Conservation (phyloP, 2,797 vertebrate genomes). For the Danio jaintianensis region DNA sequence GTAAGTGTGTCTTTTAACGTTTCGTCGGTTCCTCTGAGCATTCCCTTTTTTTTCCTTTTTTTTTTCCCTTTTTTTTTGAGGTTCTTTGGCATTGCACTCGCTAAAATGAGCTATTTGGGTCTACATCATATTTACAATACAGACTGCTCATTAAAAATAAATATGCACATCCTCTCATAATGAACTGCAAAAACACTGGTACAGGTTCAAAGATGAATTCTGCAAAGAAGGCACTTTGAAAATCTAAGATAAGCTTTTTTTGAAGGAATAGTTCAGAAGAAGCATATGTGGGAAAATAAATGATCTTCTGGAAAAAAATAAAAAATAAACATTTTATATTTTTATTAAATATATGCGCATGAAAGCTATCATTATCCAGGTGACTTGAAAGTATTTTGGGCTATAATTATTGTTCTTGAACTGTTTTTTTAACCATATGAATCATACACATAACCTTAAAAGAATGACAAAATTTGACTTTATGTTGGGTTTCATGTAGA, state of each 20-base stretch:
- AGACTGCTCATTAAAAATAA: slow-evolving; percentile 12
- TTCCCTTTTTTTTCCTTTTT: too few species aligned
- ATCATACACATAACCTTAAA: too few species aligned
- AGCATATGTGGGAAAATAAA: not conserved
- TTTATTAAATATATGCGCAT: too few species aligned
- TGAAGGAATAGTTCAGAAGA: not conserved
- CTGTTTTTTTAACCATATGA: too few species aligned
- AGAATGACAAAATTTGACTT: too few species aligned
- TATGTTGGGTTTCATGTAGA: too few species aligned
- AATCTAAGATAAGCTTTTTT: not conserved
- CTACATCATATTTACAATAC: not conserved
- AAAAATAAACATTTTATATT: too few species aligned
- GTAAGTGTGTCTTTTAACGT: not conserved
- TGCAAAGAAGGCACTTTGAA: not conserved
- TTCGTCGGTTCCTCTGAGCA: not conserved
- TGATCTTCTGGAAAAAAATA: too few species aligned
- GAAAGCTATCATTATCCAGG: too few species aligned
- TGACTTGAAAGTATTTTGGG: too few species aligned
- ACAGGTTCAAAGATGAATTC: not conserved
- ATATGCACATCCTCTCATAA: not conserved
- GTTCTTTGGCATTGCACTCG: too few species aligned
- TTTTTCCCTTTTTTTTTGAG: not conserved
- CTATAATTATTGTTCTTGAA: too few species aligned
- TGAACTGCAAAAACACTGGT: not conserved
- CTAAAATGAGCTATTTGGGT: not conserved